Base-by-base conservation (phyloP, 2,113 vertebrate species). In the Myrmecophaga tridactyla region DNA sequence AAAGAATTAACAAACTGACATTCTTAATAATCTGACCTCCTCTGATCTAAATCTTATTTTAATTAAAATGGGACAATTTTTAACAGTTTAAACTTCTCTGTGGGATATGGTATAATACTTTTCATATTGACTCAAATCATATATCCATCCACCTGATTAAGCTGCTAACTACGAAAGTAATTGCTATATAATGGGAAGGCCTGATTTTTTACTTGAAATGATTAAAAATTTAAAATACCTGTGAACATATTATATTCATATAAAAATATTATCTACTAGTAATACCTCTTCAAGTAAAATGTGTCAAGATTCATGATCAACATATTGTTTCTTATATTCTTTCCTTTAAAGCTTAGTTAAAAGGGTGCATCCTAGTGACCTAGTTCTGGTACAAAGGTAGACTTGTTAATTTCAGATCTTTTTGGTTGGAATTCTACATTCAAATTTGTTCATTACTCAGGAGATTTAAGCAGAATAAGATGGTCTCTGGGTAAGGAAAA, bases 11-110 rank as follows among this genome's bases (percentile, higher is more conserved):
- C n/a, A 63, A 25, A 1, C 2, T 75, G 17, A 73, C 15, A 80
- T 65, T 89, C 77, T 89, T 75, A 86, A 15, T 63, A 94, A 70
- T 75, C 31, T n/a, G 23, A 58, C 20, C 6, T 80, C 34, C 48
- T 89, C 18, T 60, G 29, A 86, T 56, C 6, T 67, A 9, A 89
- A 89, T 81, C 25, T 63, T 62, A 83, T n/a, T 94, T 92, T 77
- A 94, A 58, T 87, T 51, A 89, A 84, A 87, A 94, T 84, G 43
- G 75, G 41, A 77, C 13, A 84, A 90, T 84, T 94, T n/a, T 85
- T 77, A 75, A 41, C 13, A 86, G 58, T 70, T 96, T 93, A 90
- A 81, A 18, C 31, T 58, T 89, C 21, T 67, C n/a, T 84, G 23
- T 83, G 15, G 17, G 21, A 88, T 56, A 41, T 75, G 10, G 75